Evolutionary conservation across 2,888 invertebrate genomes (phyloP).

Genomic region (Arrhopalites spinosus): DNA sequence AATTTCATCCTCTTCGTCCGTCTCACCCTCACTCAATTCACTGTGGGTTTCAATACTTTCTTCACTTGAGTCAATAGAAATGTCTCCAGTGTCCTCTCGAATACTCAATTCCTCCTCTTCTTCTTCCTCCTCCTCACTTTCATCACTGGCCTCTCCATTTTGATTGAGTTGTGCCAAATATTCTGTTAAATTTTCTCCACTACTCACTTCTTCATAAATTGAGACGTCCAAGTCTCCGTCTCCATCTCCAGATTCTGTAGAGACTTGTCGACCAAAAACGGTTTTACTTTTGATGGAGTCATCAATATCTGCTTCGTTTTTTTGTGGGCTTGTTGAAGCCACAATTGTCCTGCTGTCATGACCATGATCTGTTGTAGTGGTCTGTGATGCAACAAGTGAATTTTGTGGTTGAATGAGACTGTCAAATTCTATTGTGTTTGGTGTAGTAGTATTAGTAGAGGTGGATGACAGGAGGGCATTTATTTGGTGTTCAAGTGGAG

Average conservation of each 20-base stretch:
- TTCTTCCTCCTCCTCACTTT: slow-evolving; percentile 45
- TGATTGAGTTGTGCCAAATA: slow-evolving; percentile 25
- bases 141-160: slow-evolving; percentile 31
- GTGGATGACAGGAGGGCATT: too few species aligned
- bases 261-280: not conserved
- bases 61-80: slow-evolving; percentile 42
- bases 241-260: slow-evolving; percentile 8
- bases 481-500: too few species aligned
- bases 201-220: slow-evolving; percentile 41
- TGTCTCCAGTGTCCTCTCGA: slow-evolving; percentile 43
- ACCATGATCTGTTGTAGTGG: too few species aligned
- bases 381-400: too few species aligned
- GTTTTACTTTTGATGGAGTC: too few species aligned
- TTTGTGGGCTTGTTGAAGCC: too few species aligned
- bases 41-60: slow-evolving; percentile 13
- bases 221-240: slow-evolving; percentile 39
- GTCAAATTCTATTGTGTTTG: too few species aligned
- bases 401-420: too few species aligned
- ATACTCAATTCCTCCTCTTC: slow-evolving; percentile 45
- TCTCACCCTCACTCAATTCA: slow-evolving; percentile 55
- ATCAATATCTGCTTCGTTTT: too few species aligned
- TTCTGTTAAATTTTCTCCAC: slow-evolving; percentile 50
- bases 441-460: too few species aligned
- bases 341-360: too few species aligned
- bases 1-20: slow-evolving; percentile 37